Percentiles rank a stretch among this genome's conserved stretches.
Conservation (phyloP, 2,797 vertebrate genomes). For the Zalophus californianus region DNA sequence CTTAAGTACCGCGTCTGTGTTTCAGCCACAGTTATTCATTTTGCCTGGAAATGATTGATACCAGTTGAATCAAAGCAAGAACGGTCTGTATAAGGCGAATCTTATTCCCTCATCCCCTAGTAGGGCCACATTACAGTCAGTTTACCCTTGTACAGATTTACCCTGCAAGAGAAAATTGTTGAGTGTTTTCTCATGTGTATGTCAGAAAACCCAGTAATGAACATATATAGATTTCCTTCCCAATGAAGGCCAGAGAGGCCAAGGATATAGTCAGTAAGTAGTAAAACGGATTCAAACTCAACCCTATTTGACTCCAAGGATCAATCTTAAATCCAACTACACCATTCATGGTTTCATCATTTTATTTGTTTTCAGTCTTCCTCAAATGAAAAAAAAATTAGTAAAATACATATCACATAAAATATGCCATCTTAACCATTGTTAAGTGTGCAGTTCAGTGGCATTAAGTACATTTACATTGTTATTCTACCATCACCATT, state of each 20-base stretch:
- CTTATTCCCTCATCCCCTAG: not conserved
- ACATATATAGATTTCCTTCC: not conserved
- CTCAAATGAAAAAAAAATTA: not conserved
- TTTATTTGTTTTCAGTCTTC: not conserved
- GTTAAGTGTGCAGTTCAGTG: not conserved
- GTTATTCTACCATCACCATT: not conserved
- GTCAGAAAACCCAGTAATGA: not conserved
- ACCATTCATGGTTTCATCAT: not conserved
- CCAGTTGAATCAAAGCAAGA: not conserved
- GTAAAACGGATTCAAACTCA: not conserved
- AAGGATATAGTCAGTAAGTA: not conserved
- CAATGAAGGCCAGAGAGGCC: not conserved
- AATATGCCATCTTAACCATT: not conserved
- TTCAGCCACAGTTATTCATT: not conserved
- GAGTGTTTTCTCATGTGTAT: not conserved
- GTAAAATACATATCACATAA: not conserved
- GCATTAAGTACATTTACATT: not conserved
- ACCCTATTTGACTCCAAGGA: not conserved
- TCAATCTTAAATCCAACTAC: not conserved
- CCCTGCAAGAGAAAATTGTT: not conserved
- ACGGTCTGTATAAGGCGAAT: not conserved
- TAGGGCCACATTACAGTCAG: not conserved
- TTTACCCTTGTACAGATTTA: not conserved
- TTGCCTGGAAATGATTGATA: not conserved
- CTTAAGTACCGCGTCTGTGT: not conserved